Percentiles rank a stretch among this genome's conserved stretches.
Conservation (phyloP, 2,888 invertebrate species). For the Halictus quadricinctus region DNA sequence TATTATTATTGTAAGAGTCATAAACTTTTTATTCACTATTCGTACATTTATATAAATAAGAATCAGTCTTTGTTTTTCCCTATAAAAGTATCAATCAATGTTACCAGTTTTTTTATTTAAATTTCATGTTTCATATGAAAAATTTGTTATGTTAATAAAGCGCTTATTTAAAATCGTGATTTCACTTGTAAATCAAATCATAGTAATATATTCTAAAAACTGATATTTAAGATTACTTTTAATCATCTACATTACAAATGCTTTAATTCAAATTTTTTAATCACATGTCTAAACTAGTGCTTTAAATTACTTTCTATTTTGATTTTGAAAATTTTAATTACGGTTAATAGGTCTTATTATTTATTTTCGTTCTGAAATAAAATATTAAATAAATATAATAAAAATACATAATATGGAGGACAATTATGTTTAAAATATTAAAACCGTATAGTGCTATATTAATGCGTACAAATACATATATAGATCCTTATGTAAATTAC, state of each 20-base stretch:
- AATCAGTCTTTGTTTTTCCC: constrained; percentile 65
- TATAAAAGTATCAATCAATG: constrained; percentile 25
- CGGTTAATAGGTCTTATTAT: neutral
- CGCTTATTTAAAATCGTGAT: neutral
- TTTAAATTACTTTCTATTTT: constrained; percentile 28
- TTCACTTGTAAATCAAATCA: constrained; percentile 4
- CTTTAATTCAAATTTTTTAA: constrained; percentile 8
- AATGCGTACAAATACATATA: constrained; percentile 13
- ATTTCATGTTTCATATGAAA: constrained; percentile 22
- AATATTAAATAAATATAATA: constrained; percentile 21
- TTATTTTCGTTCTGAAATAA: constrained; percentile 19
- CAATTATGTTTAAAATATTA: constrained; percentile 13
- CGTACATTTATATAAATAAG: constrained; percentile 60
- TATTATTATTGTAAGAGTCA: constrained; percentile 35
- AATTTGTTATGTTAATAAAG: constrained; percentile 14
- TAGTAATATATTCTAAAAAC: neutral
- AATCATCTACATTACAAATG: neutral
- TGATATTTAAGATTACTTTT: constrained; percentile 4
- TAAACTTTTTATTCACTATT: constrained; percentile 42
- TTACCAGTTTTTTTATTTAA: constrained; percentile 38
- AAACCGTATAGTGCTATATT: neutral
- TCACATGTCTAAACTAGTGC: constrained; percentile 43
- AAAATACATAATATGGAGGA: constrained; percentile 6
- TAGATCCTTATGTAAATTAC: constrained; percentile 11
- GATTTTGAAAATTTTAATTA: neutral